phyloP scores from a whole-genome alignment of 2,797 vertebrate species.

The Luscinia megarhynchos region DNA sequence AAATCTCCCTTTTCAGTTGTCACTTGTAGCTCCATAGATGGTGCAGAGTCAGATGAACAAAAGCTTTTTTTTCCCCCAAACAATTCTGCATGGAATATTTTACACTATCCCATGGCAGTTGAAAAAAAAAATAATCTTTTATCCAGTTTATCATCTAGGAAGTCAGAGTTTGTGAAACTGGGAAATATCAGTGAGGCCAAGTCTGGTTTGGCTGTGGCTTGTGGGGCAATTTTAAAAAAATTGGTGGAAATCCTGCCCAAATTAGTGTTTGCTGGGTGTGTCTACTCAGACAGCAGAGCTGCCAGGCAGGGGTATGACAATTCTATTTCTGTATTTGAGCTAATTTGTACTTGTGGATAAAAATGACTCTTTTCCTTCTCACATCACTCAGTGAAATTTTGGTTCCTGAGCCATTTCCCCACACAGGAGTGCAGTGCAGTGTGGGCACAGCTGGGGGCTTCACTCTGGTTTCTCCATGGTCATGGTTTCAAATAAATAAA shows the following conservation, averaged over 20 bases:
- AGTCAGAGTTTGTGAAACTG: neutral
- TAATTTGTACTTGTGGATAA: neutral
- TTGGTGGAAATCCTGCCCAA: neutral
- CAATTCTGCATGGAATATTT: neutral
- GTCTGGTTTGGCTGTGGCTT: neutral
- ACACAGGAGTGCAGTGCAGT: no score
- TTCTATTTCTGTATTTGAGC: neutral
- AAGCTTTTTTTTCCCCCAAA: neutral
- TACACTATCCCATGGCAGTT: rapidly evolving
- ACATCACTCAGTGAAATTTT: neutral
- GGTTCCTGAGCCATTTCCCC: neutral
- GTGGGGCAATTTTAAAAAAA: no score
- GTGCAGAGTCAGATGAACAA: neutral
- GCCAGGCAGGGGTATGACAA: neutral
- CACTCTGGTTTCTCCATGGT: neutral
- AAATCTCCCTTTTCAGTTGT: neutral
- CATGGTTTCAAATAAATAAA: neutral
- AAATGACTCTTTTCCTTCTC: neutral
- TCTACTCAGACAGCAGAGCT: neutral
- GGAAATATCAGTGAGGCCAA: neutral
- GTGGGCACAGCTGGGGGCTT: neutral
- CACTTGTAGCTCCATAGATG: neutral
- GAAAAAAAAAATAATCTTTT: neutral
- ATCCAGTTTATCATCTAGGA: neutral
- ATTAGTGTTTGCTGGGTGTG: neutral